These are phyloP conservation scores for Cyanocitta stelleri DNA, from an alignment of 2,113 vertebrate genomes.

Conservation along the genomic window DNA sequence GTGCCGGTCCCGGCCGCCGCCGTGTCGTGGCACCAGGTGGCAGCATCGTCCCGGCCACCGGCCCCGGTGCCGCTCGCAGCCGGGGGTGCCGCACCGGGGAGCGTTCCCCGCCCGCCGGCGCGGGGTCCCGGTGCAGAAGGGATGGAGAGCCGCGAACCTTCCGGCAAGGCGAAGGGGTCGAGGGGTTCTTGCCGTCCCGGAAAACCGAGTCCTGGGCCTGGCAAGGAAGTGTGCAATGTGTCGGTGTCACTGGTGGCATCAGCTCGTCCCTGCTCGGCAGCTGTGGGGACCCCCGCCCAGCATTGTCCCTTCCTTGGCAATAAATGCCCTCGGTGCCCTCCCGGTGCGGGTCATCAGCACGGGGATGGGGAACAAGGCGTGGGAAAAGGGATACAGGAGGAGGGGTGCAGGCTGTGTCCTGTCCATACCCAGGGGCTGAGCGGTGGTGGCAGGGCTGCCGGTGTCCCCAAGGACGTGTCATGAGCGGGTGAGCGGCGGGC, in stretches of 20 bases:
- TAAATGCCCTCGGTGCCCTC: background rate
- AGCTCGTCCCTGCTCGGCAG: background rate
- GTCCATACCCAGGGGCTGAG: background rate
- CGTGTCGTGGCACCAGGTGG: slow-evolving; percentile 14
- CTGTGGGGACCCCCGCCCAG: background rate
- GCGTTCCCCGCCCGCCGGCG: background rate
- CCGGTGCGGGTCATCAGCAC: background rate
- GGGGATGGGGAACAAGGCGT: rapidly evolving
- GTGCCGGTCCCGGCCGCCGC: background rate
- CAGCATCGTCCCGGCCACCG: slow-evolving; percentile 45
- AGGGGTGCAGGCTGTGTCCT: background rate
- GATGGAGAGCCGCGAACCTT: background rate
- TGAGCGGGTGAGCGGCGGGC: background rate
- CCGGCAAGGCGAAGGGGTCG: rapidly evolving
- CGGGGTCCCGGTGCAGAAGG: background rate
- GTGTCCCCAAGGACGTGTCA: background rate
- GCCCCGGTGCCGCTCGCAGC: background rate
- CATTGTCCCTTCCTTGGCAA: too few species aligned
- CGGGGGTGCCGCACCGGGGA: background rate
- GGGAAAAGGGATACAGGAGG: background rate
- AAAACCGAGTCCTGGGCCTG: background rate
- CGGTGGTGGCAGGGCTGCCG: background rate
- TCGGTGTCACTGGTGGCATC: background rate
- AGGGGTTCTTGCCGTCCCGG: background rate
- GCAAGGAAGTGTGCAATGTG: rapidly evolving